These are phyloP conservation scores for Drosophila bifasciata DNA, from an alignment of 1,140 invertebrate genomes.

Conservation along the genomic window DNA sequence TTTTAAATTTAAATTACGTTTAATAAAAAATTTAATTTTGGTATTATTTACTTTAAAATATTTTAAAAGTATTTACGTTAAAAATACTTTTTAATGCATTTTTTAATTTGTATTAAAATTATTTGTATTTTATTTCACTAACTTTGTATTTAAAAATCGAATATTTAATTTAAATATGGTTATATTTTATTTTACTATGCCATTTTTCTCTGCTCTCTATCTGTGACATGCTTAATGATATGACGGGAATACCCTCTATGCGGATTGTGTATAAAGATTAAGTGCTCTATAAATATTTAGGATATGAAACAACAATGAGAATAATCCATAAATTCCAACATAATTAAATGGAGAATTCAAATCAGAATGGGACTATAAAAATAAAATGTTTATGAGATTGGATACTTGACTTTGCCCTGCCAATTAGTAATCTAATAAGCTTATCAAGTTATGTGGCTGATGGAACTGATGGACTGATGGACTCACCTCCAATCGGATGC, in stretches of 20 bases:
- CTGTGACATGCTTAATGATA: neutral
- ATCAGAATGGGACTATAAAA: constrained; percentile 34
- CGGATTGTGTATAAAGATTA: constrained; percentile 21
- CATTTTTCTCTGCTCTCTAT: too few species aligned
- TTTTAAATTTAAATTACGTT: too few species aligned
- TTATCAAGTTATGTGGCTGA: too few species aligned
- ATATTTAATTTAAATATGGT: too few species aligned
- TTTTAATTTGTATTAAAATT: too few species aligned
- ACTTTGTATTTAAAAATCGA: too few species aligned
- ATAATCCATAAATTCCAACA: constrained; percentile 49
- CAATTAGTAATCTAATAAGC: neutral
- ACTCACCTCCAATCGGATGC: constrained; percentile 81
- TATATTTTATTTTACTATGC: too few species aligned
- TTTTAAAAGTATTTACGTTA: too few species aligned
- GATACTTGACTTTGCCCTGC: constrained; percentile 4
- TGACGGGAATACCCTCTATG: neutral
- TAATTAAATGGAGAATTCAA: constrained; percentile 45
- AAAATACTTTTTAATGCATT: too few species aligned
- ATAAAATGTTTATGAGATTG: constrained; percentile 35
- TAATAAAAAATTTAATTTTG: too few species aligned
- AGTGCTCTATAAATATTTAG: constrained; percentile 40
- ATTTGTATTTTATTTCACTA: too few species aligned
- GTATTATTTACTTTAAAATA: too few species aligned
- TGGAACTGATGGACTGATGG: neutral
- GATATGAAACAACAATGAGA: constrained; percentile 42